These are phyloP conservation scores for Scaeva pyrastri DNA, from an alignment of 2,888 invertebrate species.

Conservation along the genomic window DNA sequence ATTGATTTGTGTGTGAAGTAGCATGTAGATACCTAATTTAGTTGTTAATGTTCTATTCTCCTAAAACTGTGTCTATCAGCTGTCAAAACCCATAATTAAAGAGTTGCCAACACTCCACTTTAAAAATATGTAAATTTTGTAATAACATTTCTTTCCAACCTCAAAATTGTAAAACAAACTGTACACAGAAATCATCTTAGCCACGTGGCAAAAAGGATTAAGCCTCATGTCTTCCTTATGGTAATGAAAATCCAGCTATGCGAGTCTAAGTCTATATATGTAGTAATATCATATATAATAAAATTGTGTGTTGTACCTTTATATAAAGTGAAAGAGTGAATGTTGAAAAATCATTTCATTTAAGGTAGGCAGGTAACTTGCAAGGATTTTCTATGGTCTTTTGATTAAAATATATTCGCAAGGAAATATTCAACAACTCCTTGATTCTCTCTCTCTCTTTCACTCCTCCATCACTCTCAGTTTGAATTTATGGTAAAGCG, in stretches of 20 bases:
- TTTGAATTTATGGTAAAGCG: no score
- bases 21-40: no score
- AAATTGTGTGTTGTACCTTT: not conserved
- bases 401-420: slow-evolving; percentile 61
- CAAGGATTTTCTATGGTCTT: slow-evolving; percentile 59
- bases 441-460: not conserved
- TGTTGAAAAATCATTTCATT: slow-evolving; percentile 64
- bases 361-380: slow-evolving; percentile 61
- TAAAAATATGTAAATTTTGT: no score
- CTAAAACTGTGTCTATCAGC: no score
- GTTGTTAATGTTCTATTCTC: no score
- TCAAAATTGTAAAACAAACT: not conserved
- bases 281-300: not conserved
- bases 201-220: slow-evolving; percentile 33
- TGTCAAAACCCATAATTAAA: no score
- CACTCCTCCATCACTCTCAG: not conserved
- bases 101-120: no score
- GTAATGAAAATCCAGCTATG: not conserved
- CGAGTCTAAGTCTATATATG: no score
- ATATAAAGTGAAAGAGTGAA: slow-evolving; percentile 15
- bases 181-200: not conserved
- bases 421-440: slow-evolving; percentile 44
- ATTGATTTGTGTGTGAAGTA: no score
- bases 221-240: slow-evolving; percentile 11
- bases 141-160: no score